phyloP scores from a whole-genome alignment of 2,797 vertebrate species.

The Pangasius krempfi region DNA sequence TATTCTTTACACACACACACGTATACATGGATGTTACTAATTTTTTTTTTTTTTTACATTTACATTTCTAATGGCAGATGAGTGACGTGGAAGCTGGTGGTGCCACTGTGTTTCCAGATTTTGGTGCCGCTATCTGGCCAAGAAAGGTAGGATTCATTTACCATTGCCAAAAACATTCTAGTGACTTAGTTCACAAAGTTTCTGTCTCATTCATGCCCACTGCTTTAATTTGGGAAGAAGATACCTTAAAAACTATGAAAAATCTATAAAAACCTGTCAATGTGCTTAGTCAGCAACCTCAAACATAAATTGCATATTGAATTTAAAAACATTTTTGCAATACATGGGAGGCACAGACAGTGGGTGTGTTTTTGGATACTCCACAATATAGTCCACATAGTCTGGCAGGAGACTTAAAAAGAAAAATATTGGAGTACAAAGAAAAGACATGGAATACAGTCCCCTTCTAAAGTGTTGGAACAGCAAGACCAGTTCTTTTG shows the following conservation, averaged over 20 bases:
- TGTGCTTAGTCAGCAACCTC: neutral
- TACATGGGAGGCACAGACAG: neutral
- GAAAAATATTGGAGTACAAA: neutral
- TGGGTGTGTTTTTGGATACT: neutral
- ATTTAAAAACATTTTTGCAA: neutral
- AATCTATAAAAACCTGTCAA: neutral
- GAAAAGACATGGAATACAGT: neutral
- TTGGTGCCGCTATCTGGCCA: constrained; percentile 91
- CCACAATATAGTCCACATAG: neutral
- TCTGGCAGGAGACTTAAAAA: neutral
- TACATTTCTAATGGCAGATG: constrained; percentile 79
- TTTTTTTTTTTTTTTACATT: constrained; percentile 13
- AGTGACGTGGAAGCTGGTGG: constrained; percentile 95
- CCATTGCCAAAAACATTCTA: neutral
- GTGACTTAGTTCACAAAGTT: neutral
- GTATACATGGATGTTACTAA: no score
- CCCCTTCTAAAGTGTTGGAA: neutral
- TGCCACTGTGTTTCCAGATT: constrained; percentile 95
- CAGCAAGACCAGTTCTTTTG: neutral
- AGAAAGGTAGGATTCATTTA: constrained; percentile 81
- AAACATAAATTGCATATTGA: neutral
- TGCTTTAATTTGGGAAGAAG: neutral
- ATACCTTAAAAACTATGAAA: neutral
- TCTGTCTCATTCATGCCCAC: neutral
- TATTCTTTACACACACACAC: neutral